These are phyloP conservation scores for Scaptomyza polygonia DNA, from an alignment of 2,888 invertebrate species.

Conservation along the genomic window DNA sequence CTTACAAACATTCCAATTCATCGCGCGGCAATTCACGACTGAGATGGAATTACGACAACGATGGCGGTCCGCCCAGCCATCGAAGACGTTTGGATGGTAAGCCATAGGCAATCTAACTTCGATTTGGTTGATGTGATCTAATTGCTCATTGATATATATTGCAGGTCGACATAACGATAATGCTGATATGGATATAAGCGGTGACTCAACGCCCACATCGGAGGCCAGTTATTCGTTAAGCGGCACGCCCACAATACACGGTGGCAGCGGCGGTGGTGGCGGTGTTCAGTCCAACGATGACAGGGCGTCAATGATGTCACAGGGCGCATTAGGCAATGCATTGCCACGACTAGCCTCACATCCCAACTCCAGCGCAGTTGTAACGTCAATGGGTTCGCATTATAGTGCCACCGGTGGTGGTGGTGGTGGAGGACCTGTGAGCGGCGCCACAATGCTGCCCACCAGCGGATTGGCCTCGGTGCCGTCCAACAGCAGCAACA, in stretches of 20 bases:
- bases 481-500: constrained; percentile 66
- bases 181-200: constrained; percentile 97
- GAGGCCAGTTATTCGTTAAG: constrained; percentile 88
- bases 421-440: constrained; percentile 69
- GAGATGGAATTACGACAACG: constrained; percentile 84
- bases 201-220: constrained; percentile 94
- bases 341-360: constrained; percentile 85
- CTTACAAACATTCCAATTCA: constrained; percentile 91
- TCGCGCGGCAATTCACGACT: constrained; percentile 85
- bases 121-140: too few relatives aligned
- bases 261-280: constrained; percentile 52
- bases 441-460: constrained; percentile 80
- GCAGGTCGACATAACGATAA: constrained; percentile 84
- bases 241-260: constrained; percentile 83
- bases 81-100: constrained; percentile 84
- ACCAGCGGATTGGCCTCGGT: constrained; percentile 77
- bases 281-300: constrained; percentile 46
- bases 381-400: constrained; percentile 46
- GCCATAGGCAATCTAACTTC: neutral
- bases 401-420: constrained; percentile 44
- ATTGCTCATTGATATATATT: neutral
- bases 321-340: constrained; percentile 81
- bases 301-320: constrained; percentile 83
- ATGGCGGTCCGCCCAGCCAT: constrained; percentile 82
- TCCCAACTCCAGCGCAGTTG: constrained; percentile 76